Evolutionary conservation across 2,113 vertebrate species (phyloP).

Genomic region (Pelecanoides urinatrix): DNA sequence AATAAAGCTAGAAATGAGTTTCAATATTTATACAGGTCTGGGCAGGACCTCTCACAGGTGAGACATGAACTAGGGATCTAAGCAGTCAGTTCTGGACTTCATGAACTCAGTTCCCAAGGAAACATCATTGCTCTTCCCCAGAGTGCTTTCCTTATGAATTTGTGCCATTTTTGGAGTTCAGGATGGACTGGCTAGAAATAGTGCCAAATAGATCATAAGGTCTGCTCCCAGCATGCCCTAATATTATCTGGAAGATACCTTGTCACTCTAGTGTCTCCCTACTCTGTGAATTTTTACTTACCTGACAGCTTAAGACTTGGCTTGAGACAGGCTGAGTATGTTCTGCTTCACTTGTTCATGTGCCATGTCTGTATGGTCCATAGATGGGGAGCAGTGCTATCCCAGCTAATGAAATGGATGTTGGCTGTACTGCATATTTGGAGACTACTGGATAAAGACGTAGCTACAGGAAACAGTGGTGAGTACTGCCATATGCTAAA

Average conservation of each 20-base stretch:
- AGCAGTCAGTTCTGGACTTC: neutral
- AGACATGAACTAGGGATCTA: neutral
- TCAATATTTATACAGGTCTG: neutral
- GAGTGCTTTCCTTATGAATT: neutral
- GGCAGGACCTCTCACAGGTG: neutral
- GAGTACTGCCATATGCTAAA: neutral
- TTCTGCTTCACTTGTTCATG: neutral
- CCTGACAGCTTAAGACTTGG: neutral
- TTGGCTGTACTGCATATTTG: neutral
- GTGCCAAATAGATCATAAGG: neutral
- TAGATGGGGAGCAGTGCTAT: neutral
- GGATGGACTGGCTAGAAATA: neutral
- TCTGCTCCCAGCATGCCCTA: neutral
- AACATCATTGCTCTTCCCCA: neutral
- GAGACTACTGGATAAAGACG: neutral
- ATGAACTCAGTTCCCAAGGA: neutral
- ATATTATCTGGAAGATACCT: neutral
- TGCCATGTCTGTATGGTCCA: neutral
- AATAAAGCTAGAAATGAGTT: neutral
- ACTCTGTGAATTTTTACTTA: neutral
- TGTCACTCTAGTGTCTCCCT: neutral
- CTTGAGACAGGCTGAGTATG: neutral
- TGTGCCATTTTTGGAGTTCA: neutral
- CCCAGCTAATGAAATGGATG: neutral
- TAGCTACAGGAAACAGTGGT: neutral